Evolutionary conservation across 2,888 invertebrate genomes (phyloP).

Genomic region (Sinodicranocentrus sp.): DNA sequence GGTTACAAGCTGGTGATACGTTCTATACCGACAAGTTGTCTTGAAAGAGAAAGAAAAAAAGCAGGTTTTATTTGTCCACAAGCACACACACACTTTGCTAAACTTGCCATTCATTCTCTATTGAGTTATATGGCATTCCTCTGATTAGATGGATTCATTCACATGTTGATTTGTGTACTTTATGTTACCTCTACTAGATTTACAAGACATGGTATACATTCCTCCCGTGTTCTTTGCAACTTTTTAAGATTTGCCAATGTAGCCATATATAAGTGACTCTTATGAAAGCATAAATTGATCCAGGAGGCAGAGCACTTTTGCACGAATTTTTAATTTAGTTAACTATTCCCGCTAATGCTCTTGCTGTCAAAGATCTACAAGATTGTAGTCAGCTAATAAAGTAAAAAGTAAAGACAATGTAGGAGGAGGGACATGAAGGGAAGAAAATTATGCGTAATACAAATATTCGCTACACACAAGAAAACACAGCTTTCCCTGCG

Average conservation of each 20-base stretch:
- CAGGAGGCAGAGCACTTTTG: constrained; percentile 52
- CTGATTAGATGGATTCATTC: constrained; percentile 34
- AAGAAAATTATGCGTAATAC: constrained; percentile 26
- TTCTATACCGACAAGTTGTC: constrained; percentile 16
- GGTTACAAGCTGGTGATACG: constrained; percentile 30
- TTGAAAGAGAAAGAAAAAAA: constrained; percentile 42
- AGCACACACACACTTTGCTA: no score
- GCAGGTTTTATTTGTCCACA: constrained; percentile 46
- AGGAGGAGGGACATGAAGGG: constrained; percentile 35
- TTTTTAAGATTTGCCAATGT: no score
- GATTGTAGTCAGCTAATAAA: constrained; percentile 60
- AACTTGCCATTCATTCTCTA: background rate
- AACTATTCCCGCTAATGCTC: constrained; percentile 16
- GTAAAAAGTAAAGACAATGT: constrained; percentile 30
- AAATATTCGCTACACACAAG: background rate
- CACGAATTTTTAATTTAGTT: constrained; percentile 66
- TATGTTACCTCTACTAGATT: constrained; percentile 3
- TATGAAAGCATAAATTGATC: constrained; percentile 64
- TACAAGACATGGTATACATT: background rate
- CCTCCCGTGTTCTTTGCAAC: background rate
- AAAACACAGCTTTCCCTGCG: constrained; percentile 22
- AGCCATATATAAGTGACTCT: no score
- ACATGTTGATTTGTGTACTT: constrained; percentile 32
- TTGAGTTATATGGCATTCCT: constrained; percentile 37
- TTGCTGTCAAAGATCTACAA: constrained; percentile 25